phyloP scores from a whole-genome alignment of 2,888 invertebrate species.

The Cheilosia vernalis region DNA sequence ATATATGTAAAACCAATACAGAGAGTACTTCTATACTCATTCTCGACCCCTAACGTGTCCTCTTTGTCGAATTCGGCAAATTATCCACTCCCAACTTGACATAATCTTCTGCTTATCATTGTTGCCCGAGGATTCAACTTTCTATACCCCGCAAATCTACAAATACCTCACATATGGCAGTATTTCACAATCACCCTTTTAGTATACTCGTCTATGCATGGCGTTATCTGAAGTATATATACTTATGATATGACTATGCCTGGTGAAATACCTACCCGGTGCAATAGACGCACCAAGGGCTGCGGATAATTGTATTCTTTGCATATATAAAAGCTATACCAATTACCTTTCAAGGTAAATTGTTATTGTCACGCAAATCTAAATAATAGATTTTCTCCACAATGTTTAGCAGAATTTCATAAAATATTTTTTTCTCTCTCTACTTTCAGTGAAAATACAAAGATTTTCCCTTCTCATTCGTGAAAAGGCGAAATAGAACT shows the following conservation, averaged over 20 bases:
- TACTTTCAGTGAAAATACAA: constrained; percentile 58
- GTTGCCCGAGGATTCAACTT: not conserved
- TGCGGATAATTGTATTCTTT: constrained; percentile 12
- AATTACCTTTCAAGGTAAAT: constrained; percentile 53
- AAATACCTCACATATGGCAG: not conserved
- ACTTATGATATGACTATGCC: not conserved
- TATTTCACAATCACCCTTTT: not conserved
- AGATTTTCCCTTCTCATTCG: constrained; percentile 67
- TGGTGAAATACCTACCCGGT: constrained; percentile 27
- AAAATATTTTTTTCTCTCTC: constrained; percentile 28
- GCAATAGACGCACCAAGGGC: constrained; percentile 1
- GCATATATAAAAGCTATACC: not conserved
- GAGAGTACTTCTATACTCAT: too few species aligned
- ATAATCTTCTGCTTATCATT: not conserved
- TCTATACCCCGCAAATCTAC: too few species aligned
- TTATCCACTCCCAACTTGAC: not conserved
- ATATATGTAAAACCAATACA: too few species aligned
- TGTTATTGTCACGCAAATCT: constrained; percentile 51
- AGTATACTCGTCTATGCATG: not conserved
- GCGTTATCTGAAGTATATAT: constrained; percentile 16
- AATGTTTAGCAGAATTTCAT: constrained; percentile 7
- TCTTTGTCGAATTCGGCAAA: not conserved
- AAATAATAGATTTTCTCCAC: not conserved
- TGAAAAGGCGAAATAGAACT: constrained; percentile 65
- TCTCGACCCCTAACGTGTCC: not conserved